phyloP scores from a whole-genome alignment of 1,140 invertebrate species.

The Eufriesea mexicana region DNA sequence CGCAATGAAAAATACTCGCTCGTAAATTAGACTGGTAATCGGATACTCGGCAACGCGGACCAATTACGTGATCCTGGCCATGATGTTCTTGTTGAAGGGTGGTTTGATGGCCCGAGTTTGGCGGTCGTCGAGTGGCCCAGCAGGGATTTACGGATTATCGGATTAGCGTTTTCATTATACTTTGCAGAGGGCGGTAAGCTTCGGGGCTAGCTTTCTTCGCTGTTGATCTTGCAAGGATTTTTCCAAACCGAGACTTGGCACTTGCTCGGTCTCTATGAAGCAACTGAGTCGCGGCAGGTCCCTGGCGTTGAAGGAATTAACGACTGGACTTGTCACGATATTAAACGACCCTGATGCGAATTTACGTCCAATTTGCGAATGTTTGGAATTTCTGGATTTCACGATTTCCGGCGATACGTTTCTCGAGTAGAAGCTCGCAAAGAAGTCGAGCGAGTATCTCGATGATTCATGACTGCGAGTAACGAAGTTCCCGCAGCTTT shows the following conservation, averaged over 20 bases:
- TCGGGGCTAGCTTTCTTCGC: not conserved
- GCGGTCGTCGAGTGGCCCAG: not conserved
- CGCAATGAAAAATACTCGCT: conserved; percentile 46
- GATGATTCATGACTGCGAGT: not conserved
- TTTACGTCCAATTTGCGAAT: too few relatives aligned
- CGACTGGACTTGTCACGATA: too few relatives aligned
- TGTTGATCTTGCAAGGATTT: not conserved
- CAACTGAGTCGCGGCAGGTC: too few relatives aligned
- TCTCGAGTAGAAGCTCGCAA: not conserved
- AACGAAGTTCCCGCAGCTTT: not conserved
- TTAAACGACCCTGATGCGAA: too few relatives aligned
- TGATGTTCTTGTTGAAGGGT: not conserved
- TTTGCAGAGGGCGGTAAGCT: not conserved
- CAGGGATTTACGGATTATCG: not conserved
- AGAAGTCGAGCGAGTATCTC: not conserved
- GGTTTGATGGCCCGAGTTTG: not conserved
- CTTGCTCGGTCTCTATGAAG: not conserved
- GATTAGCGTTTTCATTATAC: not conserved
- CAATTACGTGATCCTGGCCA: not conserved
- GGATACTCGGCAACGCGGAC: not conserved
- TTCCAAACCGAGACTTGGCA: not conserved
- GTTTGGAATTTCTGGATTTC: too few relatives aligned
- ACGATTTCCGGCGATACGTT: too few relatives aligned
- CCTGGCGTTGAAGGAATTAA: too few relatives aligned
- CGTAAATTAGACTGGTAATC: conserved; percentile 50